These are phyloP conservation scores for Hypomecis punctinalis DNA, from an alignment of 2,888 invertebrate genomes.

Conservation along the genomic window DNA sequence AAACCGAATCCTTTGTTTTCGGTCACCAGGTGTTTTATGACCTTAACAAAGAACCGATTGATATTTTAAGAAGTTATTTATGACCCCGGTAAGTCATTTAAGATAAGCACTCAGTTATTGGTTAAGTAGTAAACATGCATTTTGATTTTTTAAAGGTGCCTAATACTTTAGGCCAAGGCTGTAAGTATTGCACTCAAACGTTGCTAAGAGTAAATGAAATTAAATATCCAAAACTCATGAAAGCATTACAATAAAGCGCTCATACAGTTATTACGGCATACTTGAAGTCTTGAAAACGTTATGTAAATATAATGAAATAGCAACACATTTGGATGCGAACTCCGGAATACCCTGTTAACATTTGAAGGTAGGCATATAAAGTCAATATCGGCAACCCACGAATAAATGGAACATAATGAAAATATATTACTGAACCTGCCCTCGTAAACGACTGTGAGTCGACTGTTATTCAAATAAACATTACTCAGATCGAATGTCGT, in stretches of 20 bases:
- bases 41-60: too few species aligned
- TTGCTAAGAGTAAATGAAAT: conserved; percentile 25
- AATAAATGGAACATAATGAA: conserved; percentile 79
- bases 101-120: too few species aligned
- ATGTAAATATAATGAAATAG: conserved; percentile 69
- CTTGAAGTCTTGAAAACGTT: conserved; percentile 48
- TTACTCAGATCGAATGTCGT: conserved; percentile 69
- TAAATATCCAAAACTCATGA: conserved; percentile 40
- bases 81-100: too few species aligned
- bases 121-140: too few species aligned
- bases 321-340: conserved; percentile 57
- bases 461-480: conserved; percentile 77
- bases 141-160: too few species aligned
- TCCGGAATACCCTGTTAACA: conserved; percentile 65
- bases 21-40: too few species aligned
- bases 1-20: too few species aligned
- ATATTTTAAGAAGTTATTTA: too few species aligned
- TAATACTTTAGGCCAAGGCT: too few species aligned
- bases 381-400: conserved; percentile 70
- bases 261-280: conserved; percentile 39
- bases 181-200: conserved; percentile 3
- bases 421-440: conserved; percentile 73
- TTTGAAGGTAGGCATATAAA: conserved; percentile 73
- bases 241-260: conserved; percentile 39
- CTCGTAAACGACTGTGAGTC: conserved; percentile 70